These are phyloP conservation scores for Misgurnus mizolepis DNA, from an alignment of 2,113 vertebrate genomes.

Conservation along the genomic window DNA sequence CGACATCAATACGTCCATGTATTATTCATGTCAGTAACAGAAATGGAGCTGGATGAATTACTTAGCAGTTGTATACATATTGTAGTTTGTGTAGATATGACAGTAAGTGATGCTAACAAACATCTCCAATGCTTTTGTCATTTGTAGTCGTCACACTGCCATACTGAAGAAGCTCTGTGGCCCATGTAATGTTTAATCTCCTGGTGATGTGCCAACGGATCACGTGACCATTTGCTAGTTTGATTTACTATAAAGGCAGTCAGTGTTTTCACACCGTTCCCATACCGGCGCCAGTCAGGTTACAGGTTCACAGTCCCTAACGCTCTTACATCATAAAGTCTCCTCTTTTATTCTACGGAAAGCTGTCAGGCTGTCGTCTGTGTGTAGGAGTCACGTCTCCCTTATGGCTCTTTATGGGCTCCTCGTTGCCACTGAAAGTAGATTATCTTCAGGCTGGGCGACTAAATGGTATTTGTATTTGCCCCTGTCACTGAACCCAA, in stretches of 20 bases:
- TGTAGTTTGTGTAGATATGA: too few species aligned
- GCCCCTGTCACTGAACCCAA: background rate
- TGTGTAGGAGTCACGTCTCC: conserved; percentile 22
- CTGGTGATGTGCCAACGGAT: background rate
- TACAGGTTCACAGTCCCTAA: conserved; percentile 5
- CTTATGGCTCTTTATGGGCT: conserved; percentile 17
- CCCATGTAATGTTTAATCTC: background rate
- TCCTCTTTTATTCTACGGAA: background rate
- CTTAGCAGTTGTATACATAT: too few species aligned
- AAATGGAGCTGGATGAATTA: too few species aligned
- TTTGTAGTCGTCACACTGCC: background rate
- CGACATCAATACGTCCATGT: too few species aligned
- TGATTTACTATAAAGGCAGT: conserved; percentile 38
- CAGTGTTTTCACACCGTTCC: background rate
- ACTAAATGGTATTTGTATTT: conserved; percentile 9
- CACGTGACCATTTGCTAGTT: background rate
- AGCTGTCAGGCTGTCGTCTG: conserved; percentile 27
- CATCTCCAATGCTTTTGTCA: too few species aligned
- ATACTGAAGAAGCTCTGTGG: background rate
- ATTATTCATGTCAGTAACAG: too few species aligned
- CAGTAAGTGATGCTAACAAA: too few species aligned
- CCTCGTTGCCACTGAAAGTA: conserved; percentile 9
- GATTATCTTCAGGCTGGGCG: conserved; percentile 23
- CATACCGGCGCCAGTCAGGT: conserved; percentile 16
- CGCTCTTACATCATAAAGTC: conserved; percentile 33